Conservation (phyloP, 37 sponge, comb jelly and placozoan genomes). For the Tethya wilhelma region DNA sequence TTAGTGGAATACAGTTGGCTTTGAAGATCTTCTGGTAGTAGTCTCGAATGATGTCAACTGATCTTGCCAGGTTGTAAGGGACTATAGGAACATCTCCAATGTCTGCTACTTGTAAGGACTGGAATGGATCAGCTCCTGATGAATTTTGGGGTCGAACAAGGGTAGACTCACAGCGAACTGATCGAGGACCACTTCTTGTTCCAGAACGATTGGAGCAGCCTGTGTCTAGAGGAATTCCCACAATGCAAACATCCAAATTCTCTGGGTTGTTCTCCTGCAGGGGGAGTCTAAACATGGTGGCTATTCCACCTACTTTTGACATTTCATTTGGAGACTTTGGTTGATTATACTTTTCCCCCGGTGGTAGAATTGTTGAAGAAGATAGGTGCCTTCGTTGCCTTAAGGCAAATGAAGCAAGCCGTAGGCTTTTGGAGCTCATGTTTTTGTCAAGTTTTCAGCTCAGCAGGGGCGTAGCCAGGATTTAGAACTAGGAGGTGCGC, state of each 20-base stretch:
- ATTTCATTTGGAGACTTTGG: slow-evolving; percentile 27
- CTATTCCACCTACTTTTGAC: slow-evolving; percentile 54
- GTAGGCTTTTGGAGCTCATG: no score
- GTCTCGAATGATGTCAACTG: slow-evolving; percentile 49
- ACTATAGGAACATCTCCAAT: slow-evolving; percentile 74
- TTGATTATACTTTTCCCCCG: slow-evolving; percentile 33
- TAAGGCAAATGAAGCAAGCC: no score
- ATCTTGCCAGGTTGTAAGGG: slow-evolving; percentile 52
- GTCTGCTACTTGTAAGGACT: slow-evolving; percentile 72
- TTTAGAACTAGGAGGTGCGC: no score
- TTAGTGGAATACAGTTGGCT: slow-evolving; percentile 55
- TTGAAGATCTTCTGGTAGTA: slow-evolving; percentile 43
- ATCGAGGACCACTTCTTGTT: slow-evolving; percentile 49
- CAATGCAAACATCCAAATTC: slow-evolving; percentile 65
- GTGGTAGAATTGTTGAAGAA: no score
- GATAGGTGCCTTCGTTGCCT: no score
- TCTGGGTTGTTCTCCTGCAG: slow-evolving; percentile 23
- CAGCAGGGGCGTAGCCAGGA: no score
- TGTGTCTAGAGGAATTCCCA: slow-evolving; percentile 78
- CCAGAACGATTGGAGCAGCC: slow-evolving; percentile 64
- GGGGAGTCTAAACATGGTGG: slow-evolving; percentile 69
- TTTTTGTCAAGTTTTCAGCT: no score
- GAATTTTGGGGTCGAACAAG: slow-evolving; percentile 23
- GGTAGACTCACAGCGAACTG: slow-evolving; percentile 56
- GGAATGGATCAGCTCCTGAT: slow-evolving; percentile 69